phyloP scores from a whole-genome alignment of 1,140 invertebrate species.

The Adoxophyes honmai region DNA sequence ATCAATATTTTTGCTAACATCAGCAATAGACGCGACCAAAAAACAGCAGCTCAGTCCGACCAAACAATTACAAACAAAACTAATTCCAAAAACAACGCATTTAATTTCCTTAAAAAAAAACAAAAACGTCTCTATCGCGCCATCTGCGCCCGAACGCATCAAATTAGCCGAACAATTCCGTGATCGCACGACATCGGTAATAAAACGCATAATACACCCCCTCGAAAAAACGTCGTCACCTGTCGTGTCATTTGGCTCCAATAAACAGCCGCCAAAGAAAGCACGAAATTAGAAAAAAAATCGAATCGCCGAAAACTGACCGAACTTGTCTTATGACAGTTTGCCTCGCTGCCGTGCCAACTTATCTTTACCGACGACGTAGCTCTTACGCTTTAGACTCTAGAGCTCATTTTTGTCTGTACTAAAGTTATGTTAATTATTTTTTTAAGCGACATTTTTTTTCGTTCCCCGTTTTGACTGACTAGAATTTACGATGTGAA shows the following conservation, averaged over 20 bases:
- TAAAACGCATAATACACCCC: constrained; percentile 65
- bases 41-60: too few relatives aligned
- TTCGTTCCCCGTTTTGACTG: constrained; percentile 68
- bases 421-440: constrained; percentile 26
- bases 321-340: constrained; percentile 52
- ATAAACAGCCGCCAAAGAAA: constrained; percentile 72
- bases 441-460: constrained; percentile 63
- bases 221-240: constrained; percentile 62
- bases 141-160: constrained; percentile 57
- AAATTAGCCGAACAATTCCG: constrained; percentile 51
- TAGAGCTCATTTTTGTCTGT: constrained; percentile 28
- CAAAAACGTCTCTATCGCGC: constrained; percentile 42
- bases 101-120: constrained; percentile 18
- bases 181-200: constrained; percentile 49
- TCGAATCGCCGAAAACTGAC: constrained; percentile 60
- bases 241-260: constrained; percentile 74
- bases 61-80: too few relatives aligned
- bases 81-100: too few relatives aligned
- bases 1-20: too few relatives aligned
- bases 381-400: not conserved
- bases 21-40: too few relatives aligned
- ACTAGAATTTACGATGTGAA: constrained; percentile 72
- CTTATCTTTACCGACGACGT: not conserved
- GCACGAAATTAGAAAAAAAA: constrained; percentile 65
- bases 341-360: constrained; percentile 26